These are phyloP conservation scores for Agrypnia vestita DNA, from an alignment of 1,140 invertebrate species.

Conservation along the genomic window DNA sequence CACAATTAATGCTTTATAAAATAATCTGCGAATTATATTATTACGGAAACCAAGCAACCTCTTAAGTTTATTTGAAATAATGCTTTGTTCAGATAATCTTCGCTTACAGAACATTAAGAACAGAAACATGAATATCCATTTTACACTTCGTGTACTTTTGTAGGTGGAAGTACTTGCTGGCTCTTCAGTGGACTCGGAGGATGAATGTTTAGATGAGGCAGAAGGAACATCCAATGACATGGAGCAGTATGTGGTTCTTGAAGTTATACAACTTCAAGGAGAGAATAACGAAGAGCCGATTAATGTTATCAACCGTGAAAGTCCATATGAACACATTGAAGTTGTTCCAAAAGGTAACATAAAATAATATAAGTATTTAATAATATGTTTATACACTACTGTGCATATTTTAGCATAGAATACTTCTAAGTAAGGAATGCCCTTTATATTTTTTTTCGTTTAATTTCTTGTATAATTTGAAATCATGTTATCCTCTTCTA, in stretches of 20 bases:
- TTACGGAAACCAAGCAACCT: too few relatives aligned
- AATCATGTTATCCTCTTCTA: too few relatives aligned
- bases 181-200: constrained; percentile 70
- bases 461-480: not conserved
- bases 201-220: constrained; percentile 68
- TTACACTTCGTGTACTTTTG: not conserved
- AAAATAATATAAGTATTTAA: not conserved
- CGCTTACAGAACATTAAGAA: too few relatives aligned
- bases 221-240: constrained; percentile 78
- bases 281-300: constrained; percentile 40
- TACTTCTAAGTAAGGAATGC: not conserved
- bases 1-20: too few relatives aligned
- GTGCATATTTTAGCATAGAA: not conserved
- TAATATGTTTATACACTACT: not conserved
- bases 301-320: constrained; percentile 10
- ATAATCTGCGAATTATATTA: too few relatives aligned
- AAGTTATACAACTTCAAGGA: constrained; percentile 81
- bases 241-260: constrained; percentile 86
- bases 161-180: constrained; percentile 44
- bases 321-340: constrained; percentile 8
- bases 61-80: too few relatives aligned
- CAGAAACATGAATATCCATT: too few relatives aligned
- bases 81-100: too few relatives aligned
- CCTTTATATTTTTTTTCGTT: not conserved
- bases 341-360: not conserved